Conservation (phyloP, 2,888 invertebrate genomes). For the Ectemnius cavifrons region DNA sequence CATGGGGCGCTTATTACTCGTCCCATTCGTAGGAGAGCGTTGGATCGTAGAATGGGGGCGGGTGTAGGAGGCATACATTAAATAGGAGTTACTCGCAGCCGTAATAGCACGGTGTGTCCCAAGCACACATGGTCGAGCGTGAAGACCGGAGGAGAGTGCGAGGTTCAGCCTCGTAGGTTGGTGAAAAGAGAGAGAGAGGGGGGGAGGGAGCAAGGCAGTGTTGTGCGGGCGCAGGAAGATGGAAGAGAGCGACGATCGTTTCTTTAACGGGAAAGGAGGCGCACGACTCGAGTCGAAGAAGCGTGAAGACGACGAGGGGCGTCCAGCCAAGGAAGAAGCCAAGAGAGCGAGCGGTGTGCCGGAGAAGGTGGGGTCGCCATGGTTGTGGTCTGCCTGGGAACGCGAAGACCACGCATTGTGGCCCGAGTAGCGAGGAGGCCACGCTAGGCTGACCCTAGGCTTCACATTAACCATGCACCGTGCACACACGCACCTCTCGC, state of each 20-base stretch:
- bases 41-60: no score
- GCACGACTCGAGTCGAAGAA: conserved; percentile 39
- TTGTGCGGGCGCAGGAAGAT: conserved; percentile 20
- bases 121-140: no score
- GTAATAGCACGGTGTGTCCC: no score
- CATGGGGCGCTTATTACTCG: no score
- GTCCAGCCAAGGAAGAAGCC: conserved; percentile 3
- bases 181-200: no score
- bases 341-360: not conserved
- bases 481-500: conserved; percentile 64
- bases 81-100: no score
- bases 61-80: no score
- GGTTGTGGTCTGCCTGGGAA: conserved; percentile 78
- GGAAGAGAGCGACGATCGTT: conserved; percentile 21
- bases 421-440: conserved; percentile 71
- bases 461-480: conserved; percentile 68
- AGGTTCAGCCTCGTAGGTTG: no score
- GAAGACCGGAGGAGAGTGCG: no score
- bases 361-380: conserved; percentile 74
- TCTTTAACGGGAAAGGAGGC: conserved; percentile 55
- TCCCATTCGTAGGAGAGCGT: no score
- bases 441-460: conserved; percentile 77
- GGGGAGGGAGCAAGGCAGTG: no score
- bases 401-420: conserved; percentile 73
- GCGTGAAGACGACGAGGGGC: conserved; percentile 26